A percentile compares a stretch with the other conserved stretches of the same genome.
Evolutionary conservation across 2,888 invertebrate genomes (phyloP).

Genomic region (Lepidochitona cinerea): DNA sequence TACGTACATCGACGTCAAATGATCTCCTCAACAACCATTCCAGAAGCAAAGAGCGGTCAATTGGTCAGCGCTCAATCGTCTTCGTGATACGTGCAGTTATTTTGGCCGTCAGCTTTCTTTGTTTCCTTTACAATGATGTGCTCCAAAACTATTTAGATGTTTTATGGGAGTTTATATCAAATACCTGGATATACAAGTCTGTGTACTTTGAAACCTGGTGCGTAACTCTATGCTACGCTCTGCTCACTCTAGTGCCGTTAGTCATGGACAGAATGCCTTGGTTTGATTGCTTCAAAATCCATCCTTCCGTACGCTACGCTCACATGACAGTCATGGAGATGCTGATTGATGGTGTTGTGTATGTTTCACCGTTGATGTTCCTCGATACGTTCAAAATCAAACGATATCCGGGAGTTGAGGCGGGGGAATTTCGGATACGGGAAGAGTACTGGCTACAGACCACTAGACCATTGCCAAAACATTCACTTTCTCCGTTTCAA

Average conservation of each 20-base stretch:
- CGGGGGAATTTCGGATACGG: constrained; percentile 37
- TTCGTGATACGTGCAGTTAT: neutral
- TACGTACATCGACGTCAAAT: no score
- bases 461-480: constrained; percentile 48
- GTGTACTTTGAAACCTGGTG: constrained; percentile 63
- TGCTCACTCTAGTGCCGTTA: constrained; percentile 47
- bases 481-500: constrained; percentile 41
- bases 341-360: constrained; percentile 38
- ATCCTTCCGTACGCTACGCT: constrained; percentile 39
- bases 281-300: constrained; percentile 54
- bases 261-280: constrained; percentile 32
- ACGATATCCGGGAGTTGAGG: constrained; percentile 50
- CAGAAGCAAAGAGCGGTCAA: neutral
- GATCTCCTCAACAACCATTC: neutral
- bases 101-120: neutral
- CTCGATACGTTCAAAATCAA: constrained; percentile 59
- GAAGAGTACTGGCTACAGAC: constrained; percentile 45
- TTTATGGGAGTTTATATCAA: constrained; percentile 36
- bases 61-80: neutral
- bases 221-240: constrained; percentile 45
- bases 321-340: constrained; percentile 26
- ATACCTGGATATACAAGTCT: constrained; percentile 43
- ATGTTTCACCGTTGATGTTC: constrained; percentile 43
- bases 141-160: constrained; percentile 27
- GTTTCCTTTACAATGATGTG: neutral